phyloP scores from a whole-genome alignment of 2,888 invertebrate species.

The Pediacus dermestoides region DNA sequence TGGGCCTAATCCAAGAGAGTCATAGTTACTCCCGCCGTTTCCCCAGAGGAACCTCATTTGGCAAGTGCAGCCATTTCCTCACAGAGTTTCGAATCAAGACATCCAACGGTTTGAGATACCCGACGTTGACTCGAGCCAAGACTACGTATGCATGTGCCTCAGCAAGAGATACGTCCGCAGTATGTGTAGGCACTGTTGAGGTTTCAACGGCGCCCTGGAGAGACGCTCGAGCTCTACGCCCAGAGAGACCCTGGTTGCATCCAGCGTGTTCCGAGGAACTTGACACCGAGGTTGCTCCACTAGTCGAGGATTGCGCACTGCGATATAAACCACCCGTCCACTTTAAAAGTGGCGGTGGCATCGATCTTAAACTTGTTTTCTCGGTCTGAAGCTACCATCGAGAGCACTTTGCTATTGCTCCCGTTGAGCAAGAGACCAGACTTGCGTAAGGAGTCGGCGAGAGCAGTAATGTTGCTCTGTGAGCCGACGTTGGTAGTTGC shows the following conservation, averaged over 20 bases:
- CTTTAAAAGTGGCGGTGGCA: background rate
- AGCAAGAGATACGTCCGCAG: no score
- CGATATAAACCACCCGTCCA: no score
- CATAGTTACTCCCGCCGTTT: no score
- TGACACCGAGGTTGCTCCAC: slow-evolving; percentile 6
- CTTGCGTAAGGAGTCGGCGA: background rate
- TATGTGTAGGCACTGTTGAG: no score
- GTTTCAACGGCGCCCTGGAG: slow-evolving; percentile 7
- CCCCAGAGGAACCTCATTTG: no score
- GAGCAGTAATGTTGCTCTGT: background rate
- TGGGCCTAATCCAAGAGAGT: no score
- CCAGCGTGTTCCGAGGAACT: slow-evolving; percentile 4
- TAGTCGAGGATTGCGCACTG: no score
- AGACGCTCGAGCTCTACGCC: slow-evolving; percentile 4
- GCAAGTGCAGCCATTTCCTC: no score
- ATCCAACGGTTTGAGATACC: no score
- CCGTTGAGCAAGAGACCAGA: slow-evolving; percentile 4
- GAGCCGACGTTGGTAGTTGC: slow-evolving; percentile 1
- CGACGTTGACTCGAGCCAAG: no score
- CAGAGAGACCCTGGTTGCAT: background rate
- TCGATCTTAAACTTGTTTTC: background rate
- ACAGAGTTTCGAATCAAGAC: no score
- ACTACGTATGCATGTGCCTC: no score
- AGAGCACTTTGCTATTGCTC: slow-evolving; percentile 3
- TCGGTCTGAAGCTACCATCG: slow-evolving; percentile 2